These are phyloP conservation scores for Malaclemys terrapin DNA, from an alignment of 2,113 vertebrate genomes.

Conservation along the genomic window DNA sequence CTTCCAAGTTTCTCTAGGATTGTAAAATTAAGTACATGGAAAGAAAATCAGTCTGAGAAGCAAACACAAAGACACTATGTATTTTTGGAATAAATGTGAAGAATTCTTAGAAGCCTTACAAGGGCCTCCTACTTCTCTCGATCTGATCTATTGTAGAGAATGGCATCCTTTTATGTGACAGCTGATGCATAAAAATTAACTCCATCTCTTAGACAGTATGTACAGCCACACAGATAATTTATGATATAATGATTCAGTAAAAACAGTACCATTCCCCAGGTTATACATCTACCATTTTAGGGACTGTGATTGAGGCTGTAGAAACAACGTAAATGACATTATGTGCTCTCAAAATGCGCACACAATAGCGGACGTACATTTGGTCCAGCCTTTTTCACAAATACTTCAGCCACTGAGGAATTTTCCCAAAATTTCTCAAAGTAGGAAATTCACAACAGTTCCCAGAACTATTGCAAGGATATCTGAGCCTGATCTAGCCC, in stretches of 20 bases:
- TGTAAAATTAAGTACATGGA: neutral
- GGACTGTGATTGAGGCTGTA: neutral
- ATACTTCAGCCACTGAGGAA: neutral
- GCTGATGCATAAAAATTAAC: neutral
- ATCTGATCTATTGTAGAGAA: neutral
- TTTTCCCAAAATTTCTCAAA: neutral
- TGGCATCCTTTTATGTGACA: fast-evolving
- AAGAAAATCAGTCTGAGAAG: neutral
- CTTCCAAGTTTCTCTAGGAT: neutral
- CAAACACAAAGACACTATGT: fast-evolving
- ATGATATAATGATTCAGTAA: neutral
- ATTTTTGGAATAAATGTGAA: fast-evolving
- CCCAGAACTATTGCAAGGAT: neutral
- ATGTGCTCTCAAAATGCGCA: neutral
- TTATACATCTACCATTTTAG: neutral
- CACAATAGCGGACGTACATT: neutral
- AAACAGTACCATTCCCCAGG: neutral
- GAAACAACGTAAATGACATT: neutral
- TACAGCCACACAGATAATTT: neutral
- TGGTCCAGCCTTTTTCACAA: neutral
- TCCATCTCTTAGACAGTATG: neutral
- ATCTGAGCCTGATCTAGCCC: neutral
- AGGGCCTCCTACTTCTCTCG: neutral
- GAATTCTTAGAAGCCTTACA: neutral
- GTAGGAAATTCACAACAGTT: neutral